Evolutionary conservation across 2,888 invertebrate species (phyloP).

Genomic region (Platynereis dumerilii): DNA sequence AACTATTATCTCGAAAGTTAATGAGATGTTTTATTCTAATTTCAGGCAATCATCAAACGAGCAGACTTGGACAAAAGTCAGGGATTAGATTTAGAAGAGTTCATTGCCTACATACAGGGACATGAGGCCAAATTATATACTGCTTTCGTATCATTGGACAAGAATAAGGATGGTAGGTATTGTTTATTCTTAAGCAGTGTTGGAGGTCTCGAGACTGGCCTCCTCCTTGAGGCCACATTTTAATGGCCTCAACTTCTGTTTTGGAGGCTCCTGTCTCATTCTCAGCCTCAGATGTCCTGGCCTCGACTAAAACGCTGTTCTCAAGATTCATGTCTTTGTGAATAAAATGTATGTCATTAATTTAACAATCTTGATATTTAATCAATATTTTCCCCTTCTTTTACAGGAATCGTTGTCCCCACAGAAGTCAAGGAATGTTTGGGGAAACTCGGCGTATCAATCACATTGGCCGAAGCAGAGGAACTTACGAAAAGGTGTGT

Average conservation of each 20-base stretch:
- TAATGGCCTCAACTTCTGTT: too few species aligned
- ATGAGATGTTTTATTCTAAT: background rate
- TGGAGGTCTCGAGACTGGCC: too few species aligned
- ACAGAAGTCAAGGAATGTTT: constrained; percentile 90
- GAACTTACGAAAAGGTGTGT: constrained; percentile 84
- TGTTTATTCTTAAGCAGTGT: too few species aligned
- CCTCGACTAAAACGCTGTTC: too few species aligned
- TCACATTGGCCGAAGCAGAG: constrained; percentile 82
- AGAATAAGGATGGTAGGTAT: constrained; percentile 87
- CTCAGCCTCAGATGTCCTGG: too few species aligned
- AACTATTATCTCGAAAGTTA: background rate
- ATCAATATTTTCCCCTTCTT: background rate
- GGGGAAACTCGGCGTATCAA: constrained; percentile 85
- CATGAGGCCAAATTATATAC: constrained; percentile 91
- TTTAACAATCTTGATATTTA: too few species aligned
- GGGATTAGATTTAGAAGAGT: constrained; percentile 81
- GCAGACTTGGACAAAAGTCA: constrained; percentile 34
- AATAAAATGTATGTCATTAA: too few species aligned
- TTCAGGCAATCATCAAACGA: constrained; percentile 34
- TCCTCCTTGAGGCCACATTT: too few species aligned
- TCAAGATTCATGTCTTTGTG: too few species aligned
- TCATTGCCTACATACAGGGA: constrained; percentile 90
- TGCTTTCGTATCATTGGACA: constrained; percentile 90
- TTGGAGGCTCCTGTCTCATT: too few species aligned
- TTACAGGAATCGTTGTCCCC: constrained; percentile 65